phyloP scores from a whole-genome alignment of 2,113 vertebrate genomes.

The Phylloscopus trochilus region DNA sequence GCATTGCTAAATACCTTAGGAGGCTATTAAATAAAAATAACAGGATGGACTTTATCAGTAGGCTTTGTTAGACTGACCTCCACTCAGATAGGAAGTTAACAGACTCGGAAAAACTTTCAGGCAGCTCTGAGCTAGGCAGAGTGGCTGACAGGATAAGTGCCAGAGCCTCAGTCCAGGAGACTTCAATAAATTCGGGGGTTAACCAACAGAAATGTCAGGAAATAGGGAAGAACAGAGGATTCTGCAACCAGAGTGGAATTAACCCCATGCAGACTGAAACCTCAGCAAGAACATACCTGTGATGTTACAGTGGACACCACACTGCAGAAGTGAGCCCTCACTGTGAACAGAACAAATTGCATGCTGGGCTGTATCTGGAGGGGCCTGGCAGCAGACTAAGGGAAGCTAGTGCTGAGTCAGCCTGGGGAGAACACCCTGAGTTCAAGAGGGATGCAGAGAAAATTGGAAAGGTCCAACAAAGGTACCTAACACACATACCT shows the following conservation, averaged over 20 bases:
- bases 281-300: neutral
- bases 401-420: neutral
- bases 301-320: neutral
- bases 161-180: neutral
- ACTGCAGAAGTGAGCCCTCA: neutral
- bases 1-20: neutral
- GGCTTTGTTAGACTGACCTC: neutral
- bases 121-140: neutral
- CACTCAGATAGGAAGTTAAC: neutral
- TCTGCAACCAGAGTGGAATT: neutral
- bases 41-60: neutral
- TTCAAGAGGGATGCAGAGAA: neutral
- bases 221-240: neutral
- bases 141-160: neutral
- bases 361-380: rapidly evolving
- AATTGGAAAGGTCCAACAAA: neutral
- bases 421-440: neutral
- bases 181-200: neutral
- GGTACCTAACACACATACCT: neutral
- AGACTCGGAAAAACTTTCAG: neutral
- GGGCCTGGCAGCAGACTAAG: neutral
- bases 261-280: neutral
- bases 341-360: neutral
- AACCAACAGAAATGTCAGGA: neutral
- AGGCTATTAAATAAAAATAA: neutral